These are phyloP conservation scores for Thomomys bottae DNA, from an alignment of 2,113 vertebrate species.

Conservation along the genomic window DNA sequence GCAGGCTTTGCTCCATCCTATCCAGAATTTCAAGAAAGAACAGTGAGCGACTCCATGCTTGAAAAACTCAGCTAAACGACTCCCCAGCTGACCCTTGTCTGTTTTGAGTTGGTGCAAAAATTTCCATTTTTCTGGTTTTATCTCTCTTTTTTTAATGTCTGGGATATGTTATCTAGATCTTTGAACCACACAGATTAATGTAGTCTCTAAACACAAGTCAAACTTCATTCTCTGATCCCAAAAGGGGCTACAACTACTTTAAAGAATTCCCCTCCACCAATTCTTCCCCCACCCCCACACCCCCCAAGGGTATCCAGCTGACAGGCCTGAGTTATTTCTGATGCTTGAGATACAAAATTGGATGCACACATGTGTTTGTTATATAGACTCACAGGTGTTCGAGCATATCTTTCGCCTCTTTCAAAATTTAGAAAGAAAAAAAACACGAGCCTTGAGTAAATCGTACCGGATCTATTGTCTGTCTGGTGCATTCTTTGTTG, in stretches of 20 bases:
- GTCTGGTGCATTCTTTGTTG: conserved; percentile 60
- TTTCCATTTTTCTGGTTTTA: conserved; percentile 77
- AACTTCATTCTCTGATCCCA: conserved; percentile 81
- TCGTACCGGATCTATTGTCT: conserved; percentile 73
- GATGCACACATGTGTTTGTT: conserved; percentile 82
- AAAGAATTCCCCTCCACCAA: conserved; percentile 76
- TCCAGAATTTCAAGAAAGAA: conserved; percentile 49
- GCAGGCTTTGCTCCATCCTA: background rate
- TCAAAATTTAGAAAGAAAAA: conserved; percentile 79
- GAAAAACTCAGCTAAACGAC: background rate
- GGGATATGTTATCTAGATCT: conserved; percentile 76
- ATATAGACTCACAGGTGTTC: conserved; percentile 78
- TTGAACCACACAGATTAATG: conserved; percentile 74
- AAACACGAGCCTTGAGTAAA: conserved; percentile 76
- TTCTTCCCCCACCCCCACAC: conserved; percentile 48
- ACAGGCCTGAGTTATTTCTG: conserved; percentile 78
- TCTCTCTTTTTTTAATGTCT: conserved; percentile 70
- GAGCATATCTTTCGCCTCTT: conserved; percentile 73
- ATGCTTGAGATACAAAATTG: conserved; percentile 74
- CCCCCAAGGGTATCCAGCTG: conserved; percentile 78
- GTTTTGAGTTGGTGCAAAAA: conserved; percentile 74
- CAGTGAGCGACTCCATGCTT: conserved; percentile 42
- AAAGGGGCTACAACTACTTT: conserved; percentile 79
- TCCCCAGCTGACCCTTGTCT: conserved; percentile 72
- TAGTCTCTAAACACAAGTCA: conserved; percentile 80